Evolutionary conservation across 2,797 vertebrate species (phyloP), one percentile per base, ranked within the genome.

Genomic region (Catamblyrhynchus diadema): DNA sequence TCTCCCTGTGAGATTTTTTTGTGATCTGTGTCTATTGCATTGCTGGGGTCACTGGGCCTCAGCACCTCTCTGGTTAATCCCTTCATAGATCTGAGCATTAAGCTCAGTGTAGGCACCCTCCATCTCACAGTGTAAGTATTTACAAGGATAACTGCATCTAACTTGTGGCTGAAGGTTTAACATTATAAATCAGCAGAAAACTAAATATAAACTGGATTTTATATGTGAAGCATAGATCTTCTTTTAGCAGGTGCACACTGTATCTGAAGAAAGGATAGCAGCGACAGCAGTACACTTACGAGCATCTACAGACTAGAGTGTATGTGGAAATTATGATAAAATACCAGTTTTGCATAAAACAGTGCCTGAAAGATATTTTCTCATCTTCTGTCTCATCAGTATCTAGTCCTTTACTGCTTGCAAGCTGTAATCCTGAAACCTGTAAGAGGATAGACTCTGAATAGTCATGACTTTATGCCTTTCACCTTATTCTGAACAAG

Each of bases 11-110:
- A 57, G 69, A 20, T 53, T 37, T 53, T 73, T 73, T 37, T 17
- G 5, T 1, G 0, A 9, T 35, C 20, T 39, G 10, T 45, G 10
- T 17, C 21, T 59, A 7, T n/a, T 2, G 1, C 77, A 6, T 44
- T 2, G 0, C 61, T 78, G 56, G 30, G 14, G 13, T 54, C 41
- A 39, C 24, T 39, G 70, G 22, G 21, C 30, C 9, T 14, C 42
- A 53, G 3, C 23, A 33, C 10, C 5, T 53, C 33, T 69, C 51
- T 35, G 10, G 15, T 35, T 67, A 60, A 19, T 27, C 15, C 47
- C 25, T 47, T 47, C 7, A 2, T 6, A 41, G 45, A 23, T 47
- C 12, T 81, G 39, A 69, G 15, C 21, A 42, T 41, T 65, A 48
- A 56, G 6, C 8, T 69, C 33, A 32, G 14, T 37, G 14, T 13